Base-by-base conservation (phyloP, 2,888 invertebrate genomes). In the Diplazon laetatorius region DNA sequence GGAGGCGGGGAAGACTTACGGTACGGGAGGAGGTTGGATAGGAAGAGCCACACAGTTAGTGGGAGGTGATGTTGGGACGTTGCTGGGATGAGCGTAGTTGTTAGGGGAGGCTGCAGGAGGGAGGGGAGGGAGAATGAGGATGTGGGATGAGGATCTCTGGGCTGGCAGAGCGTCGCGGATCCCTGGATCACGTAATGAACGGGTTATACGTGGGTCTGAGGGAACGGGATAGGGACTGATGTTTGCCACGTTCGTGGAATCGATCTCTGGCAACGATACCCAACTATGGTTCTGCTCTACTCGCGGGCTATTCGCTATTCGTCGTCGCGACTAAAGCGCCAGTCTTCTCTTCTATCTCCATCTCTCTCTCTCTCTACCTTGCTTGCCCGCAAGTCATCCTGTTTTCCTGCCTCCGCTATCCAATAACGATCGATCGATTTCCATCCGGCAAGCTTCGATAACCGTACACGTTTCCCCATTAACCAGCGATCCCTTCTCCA, bases 251-350 rank as follows among this genome's bases (percentile, higher is more conserved):
- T 69, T 59, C 59, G n/a, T 37, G 37, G 69, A 63, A 72, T 72
- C 71, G 71, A 72, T 72, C 71, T 63, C 12, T 62, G 42, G 30
- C 70, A 72, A n/a, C 35, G 71, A 55, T 72, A 71, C 62, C 52
- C 39, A 55, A 55, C 63, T 46, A 44, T 42, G 69, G 35, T 42
- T 62, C 63, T 37, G 22, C 60, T n/a, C n/a, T 42, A n/a, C 42
- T 18, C n/a, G n/a, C n/a, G 42, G n/a, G 42, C 42, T n/a, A 3
- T 12, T 42, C 42, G n/a, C 42, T 9, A 9, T 37, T 30, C 30
- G 30, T 30, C 2, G 30, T 30, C 30, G 30, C 30, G 30, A 30
- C 2, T 30, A 30, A 30, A 2, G 6, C 30, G n/a, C 10, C 42
- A 42, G 3, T 42, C 42, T 12, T 8, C 10, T 12, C 42, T 42